Conservation (phyloP, 1,140 invertebrate species). For the Ruditapes philippinarum region DNA sequence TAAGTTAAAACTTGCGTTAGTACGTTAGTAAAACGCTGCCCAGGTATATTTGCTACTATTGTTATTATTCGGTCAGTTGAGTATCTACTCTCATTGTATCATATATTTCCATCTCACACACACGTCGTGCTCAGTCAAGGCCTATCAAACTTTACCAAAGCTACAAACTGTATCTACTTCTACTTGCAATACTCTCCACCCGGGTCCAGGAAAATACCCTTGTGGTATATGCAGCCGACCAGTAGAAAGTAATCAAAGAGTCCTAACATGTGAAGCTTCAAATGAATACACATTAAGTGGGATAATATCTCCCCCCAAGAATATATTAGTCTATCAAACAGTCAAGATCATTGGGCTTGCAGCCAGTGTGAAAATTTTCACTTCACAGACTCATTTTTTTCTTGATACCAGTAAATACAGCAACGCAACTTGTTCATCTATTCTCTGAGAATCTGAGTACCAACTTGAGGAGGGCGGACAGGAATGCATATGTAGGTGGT, state of each 20-base stretch:
- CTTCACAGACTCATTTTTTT: slow-evolving; percentile 33
- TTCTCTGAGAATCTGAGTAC: not conserved
- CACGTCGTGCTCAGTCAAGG: too few relatives aligned
- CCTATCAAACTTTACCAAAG: too few relatives aligned
- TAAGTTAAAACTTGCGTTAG: too few relatives aligned
- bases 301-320: not conserved
- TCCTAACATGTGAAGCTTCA: not conserved
- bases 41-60: too few relatives aligned
- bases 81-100: too few relatives aligned
- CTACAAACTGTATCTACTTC: too few relatives aligned
- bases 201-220: slow-evolving; percentile 3
- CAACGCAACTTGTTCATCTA: not conserved
- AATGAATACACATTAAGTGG: slow-evolving; percentile 29
- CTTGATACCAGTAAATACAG: not conserved
- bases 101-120: too few relatives aligned
- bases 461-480: not conserved
- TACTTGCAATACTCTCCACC: not conserved
- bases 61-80: too few relatives aligned
- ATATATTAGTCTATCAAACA: slow-evolving; percentile 6
- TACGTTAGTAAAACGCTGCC: too few relatives aligned
- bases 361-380: slow-evolving; percentile 14
- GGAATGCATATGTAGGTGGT: not conserved
- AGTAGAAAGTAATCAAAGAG: slow-evolving; percentile 2
- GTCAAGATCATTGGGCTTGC: not conserved
- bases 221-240: not conserved